These are phyloP conservation scores for Buathra laborator DNA, from an alignment of 2,888 invertebrate genomes.

Conservation along the genomic window DNA sequence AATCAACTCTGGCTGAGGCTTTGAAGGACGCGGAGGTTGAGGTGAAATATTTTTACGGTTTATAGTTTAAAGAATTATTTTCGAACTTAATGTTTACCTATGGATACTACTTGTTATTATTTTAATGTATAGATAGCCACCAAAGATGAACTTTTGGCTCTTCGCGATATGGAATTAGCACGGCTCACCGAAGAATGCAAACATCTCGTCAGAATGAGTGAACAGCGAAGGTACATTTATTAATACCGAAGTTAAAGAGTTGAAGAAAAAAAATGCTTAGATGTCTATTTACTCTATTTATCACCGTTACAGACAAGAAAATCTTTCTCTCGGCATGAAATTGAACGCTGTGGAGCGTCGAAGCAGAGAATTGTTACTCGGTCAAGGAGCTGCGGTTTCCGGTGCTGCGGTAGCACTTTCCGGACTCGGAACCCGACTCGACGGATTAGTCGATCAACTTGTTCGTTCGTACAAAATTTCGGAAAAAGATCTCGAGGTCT, in stretches of 20 bases:
- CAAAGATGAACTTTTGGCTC: conserved; percentile 82
- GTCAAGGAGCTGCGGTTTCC: conserved; percentile 90
- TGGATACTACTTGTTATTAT: not conserved
- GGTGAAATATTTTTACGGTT: conserved; percentile 77
- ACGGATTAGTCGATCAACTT: conserved; percentile 90
- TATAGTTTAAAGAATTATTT: not conserved
- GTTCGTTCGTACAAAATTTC: conserved; percentile 91
- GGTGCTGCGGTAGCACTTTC: conserved; percentile 90
- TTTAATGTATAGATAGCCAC: conserved; percentile 80
- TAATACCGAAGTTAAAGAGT: conserved; percentile 16
- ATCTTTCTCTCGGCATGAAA: conserved; percentile 89
- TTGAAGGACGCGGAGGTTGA: conserved; percentile 92
- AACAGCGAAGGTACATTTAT: conserved; percentile 89
- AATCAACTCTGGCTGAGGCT: conserved; percentile 92
- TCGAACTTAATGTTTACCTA: not conserved
- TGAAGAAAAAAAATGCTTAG: not conserved
- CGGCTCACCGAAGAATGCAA: conserved; percentile 92
- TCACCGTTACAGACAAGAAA: conserved; percentile 87
- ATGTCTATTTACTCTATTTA: conserved; percentile 58
- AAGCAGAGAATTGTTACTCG: conserved; percentile 88
- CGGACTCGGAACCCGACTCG: conserved; percentile 90
- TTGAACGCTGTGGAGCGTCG: conserved; percentile 88
- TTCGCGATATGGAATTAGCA: conserved; percentile 87
- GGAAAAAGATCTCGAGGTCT: conserved; percentile 90
- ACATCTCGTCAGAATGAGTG: conserved; percentile 92